phyloP scores from a whole-genome alignment of 2,888 invertebrate species.

The Colletes collaris region DNA sequence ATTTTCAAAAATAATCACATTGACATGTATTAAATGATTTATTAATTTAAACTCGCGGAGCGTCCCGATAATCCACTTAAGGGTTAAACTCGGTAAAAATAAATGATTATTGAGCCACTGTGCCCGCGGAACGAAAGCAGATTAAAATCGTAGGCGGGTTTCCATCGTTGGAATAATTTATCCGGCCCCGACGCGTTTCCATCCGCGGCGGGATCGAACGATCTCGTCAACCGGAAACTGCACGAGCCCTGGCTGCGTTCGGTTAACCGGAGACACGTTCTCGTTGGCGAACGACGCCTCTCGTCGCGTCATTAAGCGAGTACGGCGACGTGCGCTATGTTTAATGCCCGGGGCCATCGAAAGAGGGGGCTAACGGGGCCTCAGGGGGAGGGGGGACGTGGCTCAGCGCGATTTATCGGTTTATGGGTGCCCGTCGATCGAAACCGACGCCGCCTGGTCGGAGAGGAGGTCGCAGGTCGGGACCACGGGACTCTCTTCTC shows the following conservation, averaged over 20 bases:
- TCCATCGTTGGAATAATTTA: no score
- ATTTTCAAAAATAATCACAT: no score
- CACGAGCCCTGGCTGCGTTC: slow-evolving; percentile 52
- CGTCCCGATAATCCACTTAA: no score
- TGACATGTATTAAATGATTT: no score
- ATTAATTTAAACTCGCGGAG: no score
- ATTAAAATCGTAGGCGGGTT: no score
- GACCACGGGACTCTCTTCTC: slow-evolving; percentile 1
- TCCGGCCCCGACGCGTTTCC: no score
- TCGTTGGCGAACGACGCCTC: slow-evolving; percentile 42
- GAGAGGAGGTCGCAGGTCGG: slow-evolving; percentile 57
- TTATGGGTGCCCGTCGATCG: slow-evolving; percentile 73
- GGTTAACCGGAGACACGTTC: slow-evolving; percentile 67
- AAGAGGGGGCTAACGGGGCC: slow-evolving; percentile 1
- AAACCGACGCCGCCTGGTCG: slow-evolving; percentile 38
- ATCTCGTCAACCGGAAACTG: slow-evolving; percentile 21
- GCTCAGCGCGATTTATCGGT: slow-evolving; percentile 79
- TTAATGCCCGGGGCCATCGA: slow-evolving; percentile 30
- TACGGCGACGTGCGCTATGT: slow-evolving; percentile 45
- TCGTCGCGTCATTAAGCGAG: slow-evolving; percentile 74
- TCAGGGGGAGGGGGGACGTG: slow-evolving; percentile 41
- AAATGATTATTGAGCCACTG: no score
- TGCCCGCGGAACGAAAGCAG: no score
- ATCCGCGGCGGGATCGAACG: no score
- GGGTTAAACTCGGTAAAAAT: no score